A percentile compares a stretch with the other conserved stretches of the same genome.
phyloP scores from a whole-genome alignment of 2,797 vertebrate species.

The Peromyscus melanophrys region DNA sequence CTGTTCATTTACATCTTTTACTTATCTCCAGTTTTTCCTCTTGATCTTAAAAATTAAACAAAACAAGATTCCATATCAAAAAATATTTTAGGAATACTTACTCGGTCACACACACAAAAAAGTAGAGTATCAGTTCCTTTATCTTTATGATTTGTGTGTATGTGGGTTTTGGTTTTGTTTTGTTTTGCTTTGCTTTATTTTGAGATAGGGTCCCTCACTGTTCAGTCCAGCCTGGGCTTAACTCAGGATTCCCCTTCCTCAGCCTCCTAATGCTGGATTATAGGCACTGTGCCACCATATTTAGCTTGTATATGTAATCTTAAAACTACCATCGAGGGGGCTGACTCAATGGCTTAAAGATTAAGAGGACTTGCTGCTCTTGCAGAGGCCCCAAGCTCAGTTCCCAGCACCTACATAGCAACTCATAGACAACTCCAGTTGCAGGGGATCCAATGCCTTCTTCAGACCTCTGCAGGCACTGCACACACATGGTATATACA shows the following conservation, averaged over 20 bases:
- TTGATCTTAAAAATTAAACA: conserved; percentile 53
- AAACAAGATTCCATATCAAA: conserved; percentile 40
- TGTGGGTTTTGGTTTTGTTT: background rate
- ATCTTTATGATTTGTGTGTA: conserved; percentile 1
- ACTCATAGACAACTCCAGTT: background rate
- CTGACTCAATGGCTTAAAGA: no score
- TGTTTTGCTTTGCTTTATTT: background rate
- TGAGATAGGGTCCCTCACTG: background rate
- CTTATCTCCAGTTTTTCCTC: conserved; percentile 60
- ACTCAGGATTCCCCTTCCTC: background rate
- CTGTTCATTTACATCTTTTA: conserved; percentile 55
- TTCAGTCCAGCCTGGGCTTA: background rate
- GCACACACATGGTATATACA: background rate
- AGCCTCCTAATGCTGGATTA: background rate
- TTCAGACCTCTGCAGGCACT: background rate
- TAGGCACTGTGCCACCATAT: background rate
- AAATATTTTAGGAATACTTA: conserved; percentile 69
- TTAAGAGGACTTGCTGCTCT: background rate
- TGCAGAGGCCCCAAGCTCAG: background rate
- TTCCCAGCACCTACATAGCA: background rate
- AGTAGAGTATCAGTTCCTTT: background rate
- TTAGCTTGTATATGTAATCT: background rate
- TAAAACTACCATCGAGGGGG: background rate
- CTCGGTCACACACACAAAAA: conserved; percentile 23
- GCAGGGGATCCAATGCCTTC: background rate